These are phyloP conservation scores for Trachops cirrhosus DNA, from an alignment of 2,797 vertebrate species.

Conservation along the genomic window DNA sequence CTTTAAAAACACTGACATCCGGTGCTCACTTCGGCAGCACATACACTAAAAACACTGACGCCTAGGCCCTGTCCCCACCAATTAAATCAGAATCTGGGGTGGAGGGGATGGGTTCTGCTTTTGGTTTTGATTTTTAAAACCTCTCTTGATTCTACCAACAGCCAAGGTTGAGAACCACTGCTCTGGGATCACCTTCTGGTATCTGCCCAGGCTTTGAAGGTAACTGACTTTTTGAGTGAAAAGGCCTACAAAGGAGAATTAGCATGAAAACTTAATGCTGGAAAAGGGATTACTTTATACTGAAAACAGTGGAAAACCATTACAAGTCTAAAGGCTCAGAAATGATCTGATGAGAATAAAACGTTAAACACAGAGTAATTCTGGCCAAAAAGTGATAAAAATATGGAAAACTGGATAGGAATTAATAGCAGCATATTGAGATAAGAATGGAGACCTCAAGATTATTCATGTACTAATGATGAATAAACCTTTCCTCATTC, in stretches of 20 bases:
- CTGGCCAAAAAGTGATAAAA: not conserved
- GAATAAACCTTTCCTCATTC: not conserved
- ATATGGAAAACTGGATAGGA: not conserved
- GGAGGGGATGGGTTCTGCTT: not conserved
- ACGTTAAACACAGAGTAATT: not conserved
- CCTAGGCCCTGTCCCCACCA: not conserved
- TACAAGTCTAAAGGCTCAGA: not conserved
- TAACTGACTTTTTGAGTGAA: not conserved
- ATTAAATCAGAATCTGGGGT: not conserved
- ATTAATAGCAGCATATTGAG: slow-evolving; percentile 12
- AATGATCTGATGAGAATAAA: not conserved
- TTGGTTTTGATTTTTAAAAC: not conserved
- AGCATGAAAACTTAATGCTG: not conserved
- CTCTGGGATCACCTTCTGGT: not conserved
- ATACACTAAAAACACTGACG: not conserved
- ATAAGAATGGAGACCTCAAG: not conserved
- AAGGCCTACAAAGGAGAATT: not conserved
- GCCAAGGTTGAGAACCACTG: not conserved
- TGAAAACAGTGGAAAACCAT: not conserved
- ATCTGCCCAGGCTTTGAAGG: not conserved
- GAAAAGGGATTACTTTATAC: not conserved
- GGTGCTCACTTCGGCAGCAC: not conserved
- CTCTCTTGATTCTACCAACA: not conserved
- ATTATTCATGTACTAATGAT: slow-evolving; percentile 3
- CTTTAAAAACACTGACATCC: not conserved